A percentile compares a stretch with the other conserved stretches of the same genome.
Evolutionary conservation across 1,140 invertebrate genomes (phyloP).

Genomic region (Triops longicaudatus): DNA sequence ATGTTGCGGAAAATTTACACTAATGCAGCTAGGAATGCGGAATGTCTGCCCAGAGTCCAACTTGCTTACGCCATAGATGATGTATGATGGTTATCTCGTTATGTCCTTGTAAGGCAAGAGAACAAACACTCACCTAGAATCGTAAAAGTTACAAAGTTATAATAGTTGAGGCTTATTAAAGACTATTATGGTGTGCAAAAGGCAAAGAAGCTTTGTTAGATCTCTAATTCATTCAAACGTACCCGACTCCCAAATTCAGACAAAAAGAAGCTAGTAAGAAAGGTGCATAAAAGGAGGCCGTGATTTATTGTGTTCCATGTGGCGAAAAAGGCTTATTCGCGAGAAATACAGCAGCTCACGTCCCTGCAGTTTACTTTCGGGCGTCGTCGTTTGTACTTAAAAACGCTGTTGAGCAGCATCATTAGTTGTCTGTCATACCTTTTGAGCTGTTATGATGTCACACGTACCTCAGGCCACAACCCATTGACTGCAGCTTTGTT

Average conservation of each 20-base stretch:
- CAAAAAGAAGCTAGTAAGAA: background rate
- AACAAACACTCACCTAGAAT: background rate
- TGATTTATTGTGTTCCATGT: background rate
- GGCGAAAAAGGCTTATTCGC: constrained; percentile 14
- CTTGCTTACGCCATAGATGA: background rate
- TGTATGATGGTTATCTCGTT: background rate
- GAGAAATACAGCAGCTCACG: background rate
- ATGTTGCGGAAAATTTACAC: background rate
- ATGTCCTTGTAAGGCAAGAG: background rate
- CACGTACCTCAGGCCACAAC: background rate
- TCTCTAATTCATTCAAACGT: background rate
- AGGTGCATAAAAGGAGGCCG: background rate
- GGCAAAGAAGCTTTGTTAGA: background rate
- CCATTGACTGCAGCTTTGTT: background rate
- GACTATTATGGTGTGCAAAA: background rate
- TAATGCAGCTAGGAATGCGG: background rate
- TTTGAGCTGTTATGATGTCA: background rate
- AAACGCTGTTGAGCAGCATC: background rate
- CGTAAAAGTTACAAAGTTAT: constrained; percentile 8
- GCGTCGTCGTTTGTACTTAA: background rate
- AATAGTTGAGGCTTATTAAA: constrained; percentile 4
- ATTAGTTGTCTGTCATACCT: background rate
- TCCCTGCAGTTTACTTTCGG: background rate
- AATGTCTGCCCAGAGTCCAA: background rate
- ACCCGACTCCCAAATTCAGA: background rate